Evolutionary conservation across 1,140 invertebrate species (phyloP).

Genomic region (Calosoma granatense): DNA sequence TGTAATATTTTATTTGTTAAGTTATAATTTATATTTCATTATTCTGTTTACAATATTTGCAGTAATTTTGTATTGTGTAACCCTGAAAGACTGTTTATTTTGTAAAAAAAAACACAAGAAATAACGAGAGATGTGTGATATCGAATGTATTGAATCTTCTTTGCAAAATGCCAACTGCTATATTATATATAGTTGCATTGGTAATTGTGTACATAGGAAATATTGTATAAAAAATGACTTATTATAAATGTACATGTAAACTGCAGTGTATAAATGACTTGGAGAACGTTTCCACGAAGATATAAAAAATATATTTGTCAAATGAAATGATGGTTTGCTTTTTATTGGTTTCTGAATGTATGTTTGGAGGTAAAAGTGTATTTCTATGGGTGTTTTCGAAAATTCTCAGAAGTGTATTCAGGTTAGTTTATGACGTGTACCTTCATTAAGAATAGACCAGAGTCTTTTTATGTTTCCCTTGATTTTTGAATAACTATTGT

Average conservation of each 20-base stretch:
- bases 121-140: neutral
- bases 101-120: neutral
- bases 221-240: constrained; percentile 9
- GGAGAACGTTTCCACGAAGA: constrained; percentile 15
- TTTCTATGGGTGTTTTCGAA: too few species aligned
- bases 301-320: constrained; percentile 26
- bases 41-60: too few species aligned
- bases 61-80: neutral
- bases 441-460: too few species aligned
- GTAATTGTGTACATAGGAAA: too few species aligned
- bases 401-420: too few species aligned
- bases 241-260: constrained; percentile 12
- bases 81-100: neutral
- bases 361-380: too few species aligned
- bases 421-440: too few species aligned
- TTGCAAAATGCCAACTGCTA: too few species aligned
- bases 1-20: too few species aligned
- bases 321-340: constrained; percentile 18
- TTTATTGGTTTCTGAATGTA: neutral
- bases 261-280: constrained; percentile 11
- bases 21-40: too few species aligned
- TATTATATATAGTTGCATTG: neutral
- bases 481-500: too few species aligned
- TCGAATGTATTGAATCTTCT: neutral
- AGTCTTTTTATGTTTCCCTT: too few species aligned